Conservation (phyloP, 2,113 vertebrate species). For the Ceuthmochares aereus region DNA sequence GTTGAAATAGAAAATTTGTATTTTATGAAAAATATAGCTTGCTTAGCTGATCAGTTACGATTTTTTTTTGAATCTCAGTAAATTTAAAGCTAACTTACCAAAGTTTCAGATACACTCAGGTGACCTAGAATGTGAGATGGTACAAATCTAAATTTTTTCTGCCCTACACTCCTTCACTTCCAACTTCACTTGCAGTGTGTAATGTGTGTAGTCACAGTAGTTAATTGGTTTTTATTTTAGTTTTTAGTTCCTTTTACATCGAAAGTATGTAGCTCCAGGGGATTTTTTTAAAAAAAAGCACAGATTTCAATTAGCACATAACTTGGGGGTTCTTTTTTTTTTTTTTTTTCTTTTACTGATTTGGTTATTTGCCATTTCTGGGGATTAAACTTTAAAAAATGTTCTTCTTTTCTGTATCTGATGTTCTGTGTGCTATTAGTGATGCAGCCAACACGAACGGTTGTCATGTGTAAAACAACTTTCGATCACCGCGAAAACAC, state of each 20-base stretch:
- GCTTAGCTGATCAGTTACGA: background rate
- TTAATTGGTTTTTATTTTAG: conserved; percentile 4
- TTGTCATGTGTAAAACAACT: conserved; percentile 99
- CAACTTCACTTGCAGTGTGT: background rate
- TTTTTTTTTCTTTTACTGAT: conserved; percentile 66
- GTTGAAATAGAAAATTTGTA: background rate
- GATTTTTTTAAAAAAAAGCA: background rate
- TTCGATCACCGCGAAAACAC: conserved; percentile 98
- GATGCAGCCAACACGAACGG: conserved; percentile 99
- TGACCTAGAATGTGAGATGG: background rate
- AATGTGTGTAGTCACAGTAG: conserved; percentile 14
- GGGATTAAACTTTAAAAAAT: conserved; percentile 96
- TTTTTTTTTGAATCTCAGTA: background rate
- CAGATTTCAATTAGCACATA: conserved; percentile 75
- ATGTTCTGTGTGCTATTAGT: conserved; percentile 99
- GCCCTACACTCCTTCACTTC: background rate
- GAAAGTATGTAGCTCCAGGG: conserved; percentile 42
- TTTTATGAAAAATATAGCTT: background rate
- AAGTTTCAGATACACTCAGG: background rate
- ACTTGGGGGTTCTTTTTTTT: background rate
- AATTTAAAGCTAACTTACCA: background rate
- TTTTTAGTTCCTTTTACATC: conserved; percentile 44
- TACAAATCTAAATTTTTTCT: background rate
- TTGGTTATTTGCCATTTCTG: conserved; percentile 87
- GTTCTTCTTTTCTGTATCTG: conserved; percentile 99